Conservation (phyloP, 2,797 vertebrate genomes). For the Melanogrammus aeglefinus region DNA sequence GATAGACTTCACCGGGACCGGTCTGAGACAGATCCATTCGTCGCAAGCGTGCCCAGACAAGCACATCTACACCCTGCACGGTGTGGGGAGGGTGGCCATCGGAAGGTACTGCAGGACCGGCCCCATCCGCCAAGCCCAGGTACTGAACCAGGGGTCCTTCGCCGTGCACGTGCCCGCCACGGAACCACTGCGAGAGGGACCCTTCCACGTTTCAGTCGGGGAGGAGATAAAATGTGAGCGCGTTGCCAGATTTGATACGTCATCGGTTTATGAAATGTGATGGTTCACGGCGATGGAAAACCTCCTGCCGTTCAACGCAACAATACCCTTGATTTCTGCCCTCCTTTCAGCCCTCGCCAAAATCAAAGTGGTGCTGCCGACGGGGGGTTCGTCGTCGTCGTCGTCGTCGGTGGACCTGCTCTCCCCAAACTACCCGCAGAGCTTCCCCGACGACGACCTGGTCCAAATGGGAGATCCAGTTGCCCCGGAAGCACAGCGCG, state of each 20-base stretch:
- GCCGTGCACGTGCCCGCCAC: constrained; percentile 62
- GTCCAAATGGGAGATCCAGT: constrained; percentile 83
- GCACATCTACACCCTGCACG: constrained; percentile 70
- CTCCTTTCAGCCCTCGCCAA: constrained; percentile 75
- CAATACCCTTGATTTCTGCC: neutral
- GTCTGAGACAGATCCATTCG: constrained; percentile 76
- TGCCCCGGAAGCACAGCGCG: constrained; percentile 71
- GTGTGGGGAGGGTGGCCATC: constrained; percentile 26
- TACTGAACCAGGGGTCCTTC: constrained; percentile 50
- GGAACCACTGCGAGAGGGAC: constrained; percentile 34
- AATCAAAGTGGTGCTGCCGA: constrained; percentile 75
- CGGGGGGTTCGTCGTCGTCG: constrained; percentile 68
- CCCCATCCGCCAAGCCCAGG: constrained; percentile 40
- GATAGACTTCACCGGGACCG: constrained; percentile 70
- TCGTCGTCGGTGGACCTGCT: constrained; percentile 76
- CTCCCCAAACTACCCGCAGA: constrained; percentile 82
- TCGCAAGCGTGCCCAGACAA: constrained; percentile 72
- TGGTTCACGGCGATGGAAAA: no score
- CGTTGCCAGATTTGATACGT: neutral
- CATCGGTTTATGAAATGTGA: neutral
- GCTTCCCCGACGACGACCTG: constrained; percentile 81
- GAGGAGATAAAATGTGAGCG: constrained; percentile 59
- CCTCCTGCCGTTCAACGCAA: no score
- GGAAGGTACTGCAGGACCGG: constrained; percentile 67
- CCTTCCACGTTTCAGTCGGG: constrained; percentile 52